Percentiles rank a stretch among this genome's conserved stretches.
Conservation (phyloP, 2,888 invertebrate genomes). For the Cephus nigrinus region DNA sequence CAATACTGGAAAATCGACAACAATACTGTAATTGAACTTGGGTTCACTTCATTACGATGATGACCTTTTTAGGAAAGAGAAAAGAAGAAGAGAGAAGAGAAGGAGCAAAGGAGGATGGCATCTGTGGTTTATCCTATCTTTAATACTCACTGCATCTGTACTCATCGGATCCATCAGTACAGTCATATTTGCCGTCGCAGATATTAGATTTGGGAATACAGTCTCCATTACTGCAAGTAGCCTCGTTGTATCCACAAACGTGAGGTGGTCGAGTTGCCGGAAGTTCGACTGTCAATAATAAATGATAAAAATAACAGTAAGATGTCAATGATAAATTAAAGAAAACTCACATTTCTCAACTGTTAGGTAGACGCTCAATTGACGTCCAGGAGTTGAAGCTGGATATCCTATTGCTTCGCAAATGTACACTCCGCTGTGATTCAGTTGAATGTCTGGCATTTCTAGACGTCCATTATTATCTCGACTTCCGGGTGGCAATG, state of each 20-base stretch:
- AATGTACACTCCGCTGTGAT: slow-evolving; percentile 84
- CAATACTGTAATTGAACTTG: too few species aligned
- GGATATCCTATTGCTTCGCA: slow-evolving; percentile 83
- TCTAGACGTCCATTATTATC: slow-evolving; percentile 85
- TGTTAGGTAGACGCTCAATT: slow-evolving; percentile 76
- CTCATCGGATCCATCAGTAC: slow-evolving; percentile 91
- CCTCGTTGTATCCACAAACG: slow-evolving; percentile 77
- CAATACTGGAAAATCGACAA: too few species aligned
- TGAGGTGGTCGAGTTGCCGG: slow-evolving; percentile 68
- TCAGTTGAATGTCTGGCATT: slow-evolving; percentile 82
- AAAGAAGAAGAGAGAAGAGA: slow-evolving; percentile 5
- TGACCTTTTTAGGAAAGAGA: neutral
- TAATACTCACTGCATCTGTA: slow-evolving; percentile 81
- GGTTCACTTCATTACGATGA: neutral
- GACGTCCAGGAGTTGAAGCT: slow-evolving; percentile 73
- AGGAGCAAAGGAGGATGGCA: neutral
- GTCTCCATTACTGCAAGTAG: slow-evolving; percentile 90
- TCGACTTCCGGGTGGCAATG: slow-evolving; percentile 81
- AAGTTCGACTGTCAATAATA: slow-evolving; percentile 46
- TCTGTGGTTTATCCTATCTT: neutral
- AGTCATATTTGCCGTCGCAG: slow-evolving; percentile 83
- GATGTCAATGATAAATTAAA: slow-evolving; percentile 7
- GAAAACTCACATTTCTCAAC: slow-evolving; percentile 82
- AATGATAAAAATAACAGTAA: slow-evolving; percentile 5
- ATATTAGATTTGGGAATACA: slow-evolving; percentile 86